These are phyloP conservation scores for Goniozus legneri DNA, from an alignment of 1,140 invertebrate species.

Conservation along the genomic window DNA sequence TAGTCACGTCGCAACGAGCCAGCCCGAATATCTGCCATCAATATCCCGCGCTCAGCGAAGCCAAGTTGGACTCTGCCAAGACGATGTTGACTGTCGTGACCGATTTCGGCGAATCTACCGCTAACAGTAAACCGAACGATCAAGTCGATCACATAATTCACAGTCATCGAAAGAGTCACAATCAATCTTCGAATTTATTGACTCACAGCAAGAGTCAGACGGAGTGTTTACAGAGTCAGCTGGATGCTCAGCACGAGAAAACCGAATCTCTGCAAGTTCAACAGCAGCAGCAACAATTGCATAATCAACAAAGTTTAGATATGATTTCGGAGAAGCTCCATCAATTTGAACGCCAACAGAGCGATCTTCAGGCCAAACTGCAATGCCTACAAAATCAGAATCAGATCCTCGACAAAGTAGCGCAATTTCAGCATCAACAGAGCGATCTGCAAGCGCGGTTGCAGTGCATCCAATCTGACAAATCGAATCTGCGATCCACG, in stretches of 20 bases:
- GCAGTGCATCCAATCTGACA: conserved; percentile 39
- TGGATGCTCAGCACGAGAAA: conserved; percentile 31
- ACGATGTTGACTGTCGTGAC: conserved; percentile 39
- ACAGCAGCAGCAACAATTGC: conserved; percentile 28
- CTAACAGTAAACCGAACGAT: conserved; percentile 33
- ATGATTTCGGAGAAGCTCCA: conserved; percentile 47
- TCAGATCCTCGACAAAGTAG: conserved; percentile 49
- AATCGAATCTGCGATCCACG: conserved; percentile 18
- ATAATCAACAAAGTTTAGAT: conserved; percentile 49
- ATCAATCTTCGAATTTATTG: conserved; percentile 25
- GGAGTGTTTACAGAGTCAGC: conserved; percentile 33
- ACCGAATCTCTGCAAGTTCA: conserved; percentile 18
- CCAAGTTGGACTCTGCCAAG: conserved; percentile 41
- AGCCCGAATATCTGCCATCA: conserved; percentile 49
- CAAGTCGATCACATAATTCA: conserved; percentile 51
- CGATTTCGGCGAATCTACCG: conserved; percentile 37
- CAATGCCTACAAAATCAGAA: conserved; percentile 51
- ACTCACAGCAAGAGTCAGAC: conserved; percentile 42
- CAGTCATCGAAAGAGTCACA: conserved; percentile 47
- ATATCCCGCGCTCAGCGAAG: conserved; percentile 43
- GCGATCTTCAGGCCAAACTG: conserved; percentile 46
- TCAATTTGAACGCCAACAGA: conserved; percentile 49
- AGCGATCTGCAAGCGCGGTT: conserved; percentile 42
- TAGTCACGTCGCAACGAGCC: conserved; percentile 37
- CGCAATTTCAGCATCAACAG: conserved; percentile 45